Evolutionary conservation across 2,888 invertebrate species (phyloP), one percentile per base, ranked within the genome.

Genomic region (Chydorus sphaericus): DNA sequence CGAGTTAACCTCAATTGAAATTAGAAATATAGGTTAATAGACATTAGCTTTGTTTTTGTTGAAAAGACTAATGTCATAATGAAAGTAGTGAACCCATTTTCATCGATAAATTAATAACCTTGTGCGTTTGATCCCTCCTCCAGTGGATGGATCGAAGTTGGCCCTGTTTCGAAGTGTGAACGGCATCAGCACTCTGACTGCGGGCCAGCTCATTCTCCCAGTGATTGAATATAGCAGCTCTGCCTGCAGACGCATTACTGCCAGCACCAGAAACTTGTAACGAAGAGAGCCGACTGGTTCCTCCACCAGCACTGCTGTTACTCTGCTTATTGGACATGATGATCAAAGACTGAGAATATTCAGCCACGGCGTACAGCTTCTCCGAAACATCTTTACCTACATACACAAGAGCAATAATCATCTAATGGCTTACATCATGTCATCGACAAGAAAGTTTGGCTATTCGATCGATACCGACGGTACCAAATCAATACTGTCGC

Each of bases 351-450:
- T 75, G 72, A 60, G 85, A 70, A 52, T 83, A 83, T 66, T 86
- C 85, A 67, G 85, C 85, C 62, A 85, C 75, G 23, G 85, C 84
- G 70, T 87, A 87, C 64, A 88, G 71, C 71, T 88, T 87, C 67
- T 83, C 82, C 33, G 87, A 86, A 67, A 88, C 85, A 68, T 87
- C 87, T 70, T 86, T 85, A 58, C 83, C 83, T 75, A 59, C 11
- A 7, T 7, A 18, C 11, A n/a, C 4, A 49, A 26, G 38, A 54
- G 50, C 23, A 10, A 28, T 26, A 30, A 50, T 36, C n/a, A n/a
- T n/a, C n/a, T n/a, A n/a, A n/a, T n/a, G n/a, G n/a, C n/a, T n/a
- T n/a, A n/a, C n/a, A n/a, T n/a, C n/a, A n/a, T n/a, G n/a, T n/a
- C n/a, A n/a, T n/a, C n/a, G n/a, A n/a, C n/a, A n/a, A n/a, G n/a